Evolutionary conservation across 92 coral and sea anemone species (phyloP).

Genomic region (Hydrozoanthus gracilis): DNA sequence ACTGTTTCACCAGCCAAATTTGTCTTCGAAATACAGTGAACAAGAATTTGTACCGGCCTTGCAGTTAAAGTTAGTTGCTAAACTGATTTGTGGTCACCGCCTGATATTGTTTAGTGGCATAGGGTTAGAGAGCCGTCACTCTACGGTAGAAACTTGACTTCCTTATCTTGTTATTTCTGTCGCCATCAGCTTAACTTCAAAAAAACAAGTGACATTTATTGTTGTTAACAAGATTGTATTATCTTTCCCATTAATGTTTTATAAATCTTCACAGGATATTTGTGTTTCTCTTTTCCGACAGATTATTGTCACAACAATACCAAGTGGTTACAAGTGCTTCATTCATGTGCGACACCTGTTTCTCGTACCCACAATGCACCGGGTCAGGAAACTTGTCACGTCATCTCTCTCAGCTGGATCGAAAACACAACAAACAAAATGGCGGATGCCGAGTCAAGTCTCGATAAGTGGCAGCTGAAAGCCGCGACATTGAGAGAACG

Average conservation of each 20-base stretch:
- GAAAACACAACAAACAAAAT: conserved; percentile 70
- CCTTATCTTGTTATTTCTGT: background rate
- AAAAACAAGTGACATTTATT: background rate
- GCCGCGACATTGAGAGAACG: conserved; percentile 87
- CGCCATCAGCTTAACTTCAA: conserved; percentile 13
- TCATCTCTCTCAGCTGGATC: background rate
- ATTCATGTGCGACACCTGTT: conserved; percentile 23
- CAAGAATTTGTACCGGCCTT: too few species aligned
- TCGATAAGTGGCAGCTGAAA: conserved; percentile 89
- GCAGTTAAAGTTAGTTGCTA: too few species aligned
- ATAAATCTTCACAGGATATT: conserved; percentile 1
- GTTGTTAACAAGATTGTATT: background rate
- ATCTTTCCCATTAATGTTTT: conserved; percentile 12
- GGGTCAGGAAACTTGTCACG: conserved; percentile 1
- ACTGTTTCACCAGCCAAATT: too few species aligned
- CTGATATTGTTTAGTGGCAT: too few species aligned
- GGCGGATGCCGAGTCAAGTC: conserved; percentile 68
- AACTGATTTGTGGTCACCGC: too few species aligned
- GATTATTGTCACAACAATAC: background rate
- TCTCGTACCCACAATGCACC: conserved; percentile 19
- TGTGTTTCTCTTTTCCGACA: background rate
- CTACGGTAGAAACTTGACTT: too few species aligned
- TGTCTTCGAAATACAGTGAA: too few species aligned
- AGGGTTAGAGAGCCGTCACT: too few species aligned
- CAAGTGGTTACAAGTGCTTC: conserved; percentile 18